These are phyloP conservation scores for Melopsittacus undulatus DNA, from an alignment of 2,797 vertebrate species.

Conservation along the genomic window DNA sequence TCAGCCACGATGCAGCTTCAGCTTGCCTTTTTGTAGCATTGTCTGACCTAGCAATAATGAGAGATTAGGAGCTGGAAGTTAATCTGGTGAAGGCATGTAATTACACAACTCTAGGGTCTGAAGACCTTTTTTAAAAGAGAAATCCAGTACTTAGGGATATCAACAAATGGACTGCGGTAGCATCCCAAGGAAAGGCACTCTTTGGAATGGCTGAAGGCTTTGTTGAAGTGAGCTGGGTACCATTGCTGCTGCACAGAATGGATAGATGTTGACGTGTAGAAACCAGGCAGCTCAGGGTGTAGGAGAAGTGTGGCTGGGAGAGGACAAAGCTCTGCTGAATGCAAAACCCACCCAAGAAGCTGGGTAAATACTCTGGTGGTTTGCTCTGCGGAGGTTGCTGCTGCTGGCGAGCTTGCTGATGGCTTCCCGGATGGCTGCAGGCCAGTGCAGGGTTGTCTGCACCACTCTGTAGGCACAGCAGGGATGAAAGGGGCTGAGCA, in stretches of 20 bases:
- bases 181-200: not conserved
- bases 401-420: accelerated
- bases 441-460: not conserved
- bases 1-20: not conserved
- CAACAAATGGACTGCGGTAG: not conserved
- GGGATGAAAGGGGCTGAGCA: not conserved
- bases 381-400: not conserved
- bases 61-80: not conserved
- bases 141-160: not conserved
- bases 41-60: not conserved
- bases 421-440: accelerated
- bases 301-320: not conserved
- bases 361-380: accelerated
- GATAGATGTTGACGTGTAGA: not conserved
- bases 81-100: accelerated
- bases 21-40: not conserved
- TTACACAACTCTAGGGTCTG: not conserved
- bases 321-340: not conserved
- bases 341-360: not conserved
- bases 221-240: not conserved
- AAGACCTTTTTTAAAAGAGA: not conserved
- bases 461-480: not conserved
- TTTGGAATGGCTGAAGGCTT: not conserved
- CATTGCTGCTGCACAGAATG: not conserved
- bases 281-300: not conserved